Base-by-base conservation (phyloP, 2,797 vertebrate species). In the Danio albolineatus region DNA sequence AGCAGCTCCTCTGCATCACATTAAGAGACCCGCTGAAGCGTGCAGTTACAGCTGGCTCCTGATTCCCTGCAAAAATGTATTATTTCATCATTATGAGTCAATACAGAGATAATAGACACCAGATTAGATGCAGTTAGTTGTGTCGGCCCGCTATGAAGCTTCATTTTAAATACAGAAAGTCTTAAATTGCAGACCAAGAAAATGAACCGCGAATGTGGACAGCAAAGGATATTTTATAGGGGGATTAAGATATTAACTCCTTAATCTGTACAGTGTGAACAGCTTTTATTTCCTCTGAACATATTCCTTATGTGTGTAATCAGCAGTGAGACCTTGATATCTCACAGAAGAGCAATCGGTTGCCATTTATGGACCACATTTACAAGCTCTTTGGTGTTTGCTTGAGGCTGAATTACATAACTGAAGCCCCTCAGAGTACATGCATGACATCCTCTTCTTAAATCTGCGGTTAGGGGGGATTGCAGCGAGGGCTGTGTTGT, bases 1-100 rank as follows among this genome's bases (percentile, higher is more conserved):
- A 91, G 81, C 81, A 80, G 78, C 66, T 48, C 80, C 83, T 85
- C 74, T 67, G 77, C 87, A 88, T 89, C 78, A 83, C 82, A 86
- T 85, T 91, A 85, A 85, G 81, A 61, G 87, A 36, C 86, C 85
- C 86, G 51, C 69, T 77, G 85, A 38, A 79, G 81, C 81, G 0
- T 64, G 62, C 41, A 51, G 66, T 46, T 83, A 79, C 62, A 74
- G 70, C 62, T 78, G 65, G 54, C 56, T 70, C 71, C 36, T 56
- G 56, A 57, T 73, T 60, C 62, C 44, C 62, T 48, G 71, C 46
- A 56, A 79, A 60, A 89, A 90, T 87, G 49, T 89, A 87, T 88
- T 51, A 39, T 73, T 56, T 54, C 41, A 48, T 43, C 61, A 43
- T 65, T 78, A 60, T 17, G 10, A 36, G 21, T 21, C 71, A 78